Evolutionary conservation across 30 jellyfish, hydroid and myxozoan species (phyloP), one percentile per base, ranked within the genome.

Genomic region (Aurelia sp.): DNA sequence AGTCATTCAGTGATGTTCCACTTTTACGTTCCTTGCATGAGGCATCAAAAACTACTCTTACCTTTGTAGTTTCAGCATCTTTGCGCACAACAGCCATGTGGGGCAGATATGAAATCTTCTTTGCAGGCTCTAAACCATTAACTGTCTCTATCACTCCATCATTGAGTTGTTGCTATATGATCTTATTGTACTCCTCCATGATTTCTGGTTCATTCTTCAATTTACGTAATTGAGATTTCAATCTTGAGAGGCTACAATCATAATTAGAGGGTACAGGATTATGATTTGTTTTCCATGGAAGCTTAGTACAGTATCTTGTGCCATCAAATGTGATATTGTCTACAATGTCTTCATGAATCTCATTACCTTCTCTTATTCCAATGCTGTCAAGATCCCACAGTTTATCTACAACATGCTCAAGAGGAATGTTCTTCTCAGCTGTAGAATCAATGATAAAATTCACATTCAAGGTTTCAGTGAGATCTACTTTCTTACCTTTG

Each of bases 41-140:
- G n/a, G 79, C 74, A 47, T 74, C 89, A 61, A 18, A 73, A 11
- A 85, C 95, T 20, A 85, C 62, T n/a, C 91, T 57, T 13, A 82
- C 62, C 59, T 82, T 82, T 3, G 92, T 82, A 18, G 92, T 82
- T 22, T 41, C 66, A 9, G 78, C 79, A 22, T 47, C 53, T 20
- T 82, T 47, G 41, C 92, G 50, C 44, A 82, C 62, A 17, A 75
- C 95, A 13, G 95, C 85, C 33, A 63, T 71, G 63, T 85, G 90
- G 0, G 85, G 73, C 19, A 74, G 53, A 40, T 74, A 74, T 74
- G 37, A 53, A 5, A 30, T 63, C 44, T n/a, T 30, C 52, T 58
- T n/a, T 21, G 13, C 11, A 18, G 53, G 37, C 33, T 55, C 69
- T 15, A 31, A 70, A 18, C 27, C 33, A 33, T 50, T 71, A n/a